Evolutionary conservation across 1,140 invertebrate species (phyloP), one percentile per base, ranked within the genome.

Genomic region (Globodera rostochiensis): DNA sequence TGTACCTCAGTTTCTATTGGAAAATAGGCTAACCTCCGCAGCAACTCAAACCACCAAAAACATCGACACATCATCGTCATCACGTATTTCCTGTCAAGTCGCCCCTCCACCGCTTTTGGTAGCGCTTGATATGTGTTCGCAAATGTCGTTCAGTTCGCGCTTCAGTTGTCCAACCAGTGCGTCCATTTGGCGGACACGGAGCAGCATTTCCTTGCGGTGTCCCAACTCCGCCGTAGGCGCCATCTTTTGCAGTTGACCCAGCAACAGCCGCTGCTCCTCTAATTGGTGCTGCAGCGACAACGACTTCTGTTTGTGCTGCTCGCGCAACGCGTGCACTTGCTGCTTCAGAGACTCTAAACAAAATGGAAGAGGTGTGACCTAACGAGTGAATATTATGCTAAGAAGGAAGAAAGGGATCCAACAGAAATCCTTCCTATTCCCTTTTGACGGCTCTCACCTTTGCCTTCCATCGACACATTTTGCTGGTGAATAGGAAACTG

Each of bases 261-360:
- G 46, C 69, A 71, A 71, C 69, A 45, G 25, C 36, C 69, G 69
- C 69, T 71, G 69, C 25, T 71, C 69, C 69, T 71, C 69, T n/a
- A 71, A 71, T 15, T 47, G 25, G 36, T 19, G 25, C 69, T 71
- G 69, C 25, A 71, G 36, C n/a, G 46, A 15, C 46, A 11, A 11
- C 69, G 69, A 45, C 46, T 71, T 71, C 11, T 71, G 25, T 21
- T 45, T 71, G 69, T 71, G 69, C 69, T 45, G 69, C 19, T 71
- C 69, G 46, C 36, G 69, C 46, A 71, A 47, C 57, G 19, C 13
- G 19, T 64, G 57, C 57, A 64, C 13, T 64, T 15, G 57, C 19
- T 64, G 57, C 19, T 64, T 64, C 0, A 53, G 9, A 15, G 57
- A 64, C 4, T 64, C 57, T 64, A 4, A 64, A 53, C 7, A 3